Conservation (phyloP, 2,113 vertebrate genomes). For the Galemys pyrenaicus region DNA sequence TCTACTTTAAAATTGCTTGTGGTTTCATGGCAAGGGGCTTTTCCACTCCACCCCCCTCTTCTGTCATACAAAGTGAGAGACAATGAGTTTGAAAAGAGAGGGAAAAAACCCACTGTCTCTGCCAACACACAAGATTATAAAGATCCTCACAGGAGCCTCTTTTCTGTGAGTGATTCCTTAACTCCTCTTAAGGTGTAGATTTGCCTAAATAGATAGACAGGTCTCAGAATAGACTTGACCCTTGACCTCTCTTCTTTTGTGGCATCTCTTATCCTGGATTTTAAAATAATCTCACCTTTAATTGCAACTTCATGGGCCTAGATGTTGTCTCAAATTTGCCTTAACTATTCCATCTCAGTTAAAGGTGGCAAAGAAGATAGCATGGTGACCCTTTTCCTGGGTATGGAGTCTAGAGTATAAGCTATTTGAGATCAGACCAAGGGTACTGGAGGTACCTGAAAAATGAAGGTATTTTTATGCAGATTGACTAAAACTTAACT, state of each 20-base stretch:
- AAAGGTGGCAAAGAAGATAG: constrained; percentile 25
- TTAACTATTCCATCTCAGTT: constrained; percentile 29
- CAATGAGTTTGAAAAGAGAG: neutral
- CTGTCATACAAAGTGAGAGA: neutral
- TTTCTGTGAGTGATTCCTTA: constrained; percentile 4
- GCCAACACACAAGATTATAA: constrained; percentile 30
- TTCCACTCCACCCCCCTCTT: neutral
- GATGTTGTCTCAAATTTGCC: constrained; percentile 30
- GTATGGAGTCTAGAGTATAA: neutral
- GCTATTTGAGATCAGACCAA: neutral
- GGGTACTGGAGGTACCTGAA: constrained; percentile 31
- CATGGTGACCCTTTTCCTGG: neutral
- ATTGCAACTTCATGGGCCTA: neutral
- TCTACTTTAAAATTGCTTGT: constrained; percentile 23
- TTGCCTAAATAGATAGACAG: constrained; percentile 13
- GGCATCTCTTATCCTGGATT: neutral
- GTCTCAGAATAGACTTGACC: neutral
- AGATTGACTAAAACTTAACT: constrained; percentile 54
- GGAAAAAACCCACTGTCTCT: neutral
- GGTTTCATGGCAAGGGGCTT: constrained; percentile 36
- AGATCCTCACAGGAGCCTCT: neutral
- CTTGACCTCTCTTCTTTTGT: neutral
- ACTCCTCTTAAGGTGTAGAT: constrained; percentile 11
- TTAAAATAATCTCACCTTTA: constrained; percentile 5
- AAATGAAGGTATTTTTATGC: constrained; percentile 48